Evolutionary conservation across 1,140 invertebrate species (phyloP).

Genomic region (Ceratoteleas bidentatus): DNA sequence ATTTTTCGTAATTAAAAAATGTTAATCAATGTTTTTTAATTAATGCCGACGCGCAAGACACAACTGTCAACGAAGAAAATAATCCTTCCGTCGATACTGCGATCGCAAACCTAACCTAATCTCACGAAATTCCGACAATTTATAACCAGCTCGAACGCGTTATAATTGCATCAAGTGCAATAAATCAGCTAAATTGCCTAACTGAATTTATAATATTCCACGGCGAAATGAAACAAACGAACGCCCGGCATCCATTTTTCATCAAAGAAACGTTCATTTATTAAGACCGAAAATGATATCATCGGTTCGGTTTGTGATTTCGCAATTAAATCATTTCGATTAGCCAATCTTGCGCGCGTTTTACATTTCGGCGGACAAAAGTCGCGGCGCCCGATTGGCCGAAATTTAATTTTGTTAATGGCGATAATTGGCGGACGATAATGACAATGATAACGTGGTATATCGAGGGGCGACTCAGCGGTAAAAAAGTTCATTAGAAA

Average conservation of each 20-base stretch:
- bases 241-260: constrained; percentile 40
- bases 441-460: no score
- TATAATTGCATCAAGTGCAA: constrained; percentile 57
- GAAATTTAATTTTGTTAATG: no score
- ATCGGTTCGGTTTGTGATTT: neutral
- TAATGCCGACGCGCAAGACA: constrained; percentile 15
- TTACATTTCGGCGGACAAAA: no score
- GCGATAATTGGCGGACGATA: no score
- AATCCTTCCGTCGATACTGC: constrained; percentile 15
- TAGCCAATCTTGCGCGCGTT: no score
- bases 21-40: constrained; percentile 41
- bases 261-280: constrained; percentile 41
- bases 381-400: no score
- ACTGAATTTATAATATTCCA: constrained; percentile 60
- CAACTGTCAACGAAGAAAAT: constrained; percentile 21
- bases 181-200: constrained; percentile 62
- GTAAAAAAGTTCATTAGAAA: constrained; percentile 8
- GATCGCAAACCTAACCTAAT: constrained; percentile 39
- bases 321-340: neutral
- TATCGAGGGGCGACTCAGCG: neutral
- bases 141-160: constrained; percentile 42
- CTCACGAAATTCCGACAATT: constrained; percentile 56
- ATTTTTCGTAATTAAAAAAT: constrained; percentile 41
- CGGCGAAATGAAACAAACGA: constrained; percentile 45
- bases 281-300: constrained; percentile 10